These are phyloP conservation scores for Campoletis raptor DNA, from an alignment of 2,888 invertebrate species.

Conservation along the genomic window DNA sequence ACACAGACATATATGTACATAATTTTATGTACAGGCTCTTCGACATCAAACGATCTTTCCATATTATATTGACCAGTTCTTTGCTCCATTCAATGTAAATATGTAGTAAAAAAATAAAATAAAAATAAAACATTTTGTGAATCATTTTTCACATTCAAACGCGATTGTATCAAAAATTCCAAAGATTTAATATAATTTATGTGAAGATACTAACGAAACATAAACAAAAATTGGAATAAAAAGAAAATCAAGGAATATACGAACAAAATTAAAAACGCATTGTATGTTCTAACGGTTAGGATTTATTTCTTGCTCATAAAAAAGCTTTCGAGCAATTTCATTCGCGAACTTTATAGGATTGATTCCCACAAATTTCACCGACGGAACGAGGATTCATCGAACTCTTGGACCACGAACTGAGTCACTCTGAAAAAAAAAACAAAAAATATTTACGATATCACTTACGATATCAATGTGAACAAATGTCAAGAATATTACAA, in stretches of 20 bases:
- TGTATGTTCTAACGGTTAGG: neutral
- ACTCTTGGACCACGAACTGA: neutral
- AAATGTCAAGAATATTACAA: too few relatives aligned
- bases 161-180: neutral
- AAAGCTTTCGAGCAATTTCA: neutral
- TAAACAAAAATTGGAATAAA: neutral
- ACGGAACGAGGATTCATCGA: neutral
- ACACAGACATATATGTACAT: constrained; percentile 16
- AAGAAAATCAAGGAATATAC: neutral
- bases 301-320: neutral
- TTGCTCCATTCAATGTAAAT: neutral
- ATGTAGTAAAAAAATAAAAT: neutral
- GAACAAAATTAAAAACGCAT: neutral
- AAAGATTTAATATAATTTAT: neutral
- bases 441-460: too few relatives aligned
- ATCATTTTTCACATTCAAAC: neutral
- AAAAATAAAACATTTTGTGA: neutral
- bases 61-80: neutral
- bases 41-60: constrained; percentile 21
- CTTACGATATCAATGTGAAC: too few relatives aligned
- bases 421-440: neutral
- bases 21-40: constrained; percentile 19
- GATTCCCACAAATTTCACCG: neutral
- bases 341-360: neutral
- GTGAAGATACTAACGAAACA: neutral